Evolutionary conservation across 2,113 vertebrate genomes (phyloP).

Genomic region (Gadus chalcogrammus): DNA sequence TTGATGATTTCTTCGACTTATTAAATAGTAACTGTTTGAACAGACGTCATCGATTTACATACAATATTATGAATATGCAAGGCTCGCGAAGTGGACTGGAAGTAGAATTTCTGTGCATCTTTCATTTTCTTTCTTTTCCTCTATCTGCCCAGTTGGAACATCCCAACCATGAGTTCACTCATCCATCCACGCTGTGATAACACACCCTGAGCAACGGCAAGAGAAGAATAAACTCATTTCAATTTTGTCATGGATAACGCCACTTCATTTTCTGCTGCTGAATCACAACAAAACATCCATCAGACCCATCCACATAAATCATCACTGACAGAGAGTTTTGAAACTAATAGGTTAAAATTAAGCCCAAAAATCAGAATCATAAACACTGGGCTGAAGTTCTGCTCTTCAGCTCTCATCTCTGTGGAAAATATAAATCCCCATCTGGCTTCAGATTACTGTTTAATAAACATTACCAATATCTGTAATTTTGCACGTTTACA

Average conservation of each 20-base stretch:
- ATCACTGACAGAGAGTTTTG: conserved; percentile 67
- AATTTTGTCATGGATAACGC: conserved; percentile 66
- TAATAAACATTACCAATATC: conserved; percentile 39
- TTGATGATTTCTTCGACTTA: too few species aligned
- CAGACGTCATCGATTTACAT: too few species aligned
- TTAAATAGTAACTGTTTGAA: too few species aligned
- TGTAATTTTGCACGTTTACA: conserved; percentile 55
- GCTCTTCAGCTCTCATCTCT: not conserved
- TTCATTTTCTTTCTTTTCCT: too few species aligned
- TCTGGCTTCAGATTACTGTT: conserved; percentile 43
- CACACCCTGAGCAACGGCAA: conserved; percentile 50
- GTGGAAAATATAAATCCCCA: conserved; percentile 2
- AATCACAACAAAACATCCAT: conserved; percentile 62
- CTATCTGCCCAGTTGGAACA: conserved; percentile 31
- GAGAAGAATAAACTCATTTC: conserved; percentile 59
- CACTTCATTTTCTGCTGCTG: conserved; percentile 62
- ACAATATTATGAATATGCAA: too few species aligned
- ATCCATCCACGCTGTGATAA: conserved; percentile 52
- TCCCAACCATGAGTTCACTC: conserved; percentile 42
- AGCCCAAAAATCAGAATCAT: conserved; percentile 34
- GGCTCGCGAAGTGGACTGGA: too few species aligned
- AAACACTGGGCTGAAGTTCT: conserved; percentile 18
- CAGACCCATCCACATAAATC: conserved; percentile 60
- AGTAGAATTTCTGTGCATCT: too few species aligned
- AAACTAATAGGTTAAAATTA: conserved; percentile 56